Evolutionary conservation across 2,113 vertebrate species (phyloP).

Genomic region (Phycodurus eques): DNA sequence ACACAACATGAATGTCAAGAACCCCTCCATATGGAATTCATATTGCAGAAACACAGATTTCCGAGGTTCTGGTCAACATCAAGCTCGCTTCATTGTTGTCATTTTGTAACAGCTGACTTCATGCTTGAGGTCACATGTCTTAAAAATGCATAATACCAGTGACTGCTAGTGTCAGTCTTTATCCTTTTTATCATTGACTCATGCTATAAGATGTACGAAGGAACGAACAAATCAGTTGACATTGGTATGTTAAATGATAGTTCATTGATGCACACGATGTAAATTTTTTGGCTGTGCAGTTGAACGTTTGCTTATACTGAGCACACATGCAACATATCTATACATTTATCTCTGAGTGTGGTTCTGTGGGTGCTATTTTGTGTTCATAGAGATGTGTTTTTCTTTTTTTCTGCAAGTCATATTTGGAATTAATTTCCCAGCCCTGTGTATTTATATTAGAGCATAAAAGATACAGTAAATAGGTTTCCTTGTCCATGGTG

Average conservation of each 20-base stretch:
- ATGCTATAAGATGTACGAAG: not conserved
- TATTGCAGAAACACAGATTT: conserved; percentile 14
- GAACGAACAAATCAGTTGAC: not conserved
- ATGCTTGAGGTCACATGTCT: conserved; percentile 11
- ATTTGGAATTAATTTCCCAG: conserved; percentile 6
- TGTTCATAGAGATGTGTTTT: conserved; percentile 35
- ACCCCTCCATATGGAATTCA: conserved; percentile 20
- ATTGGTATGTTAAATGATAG: not conserved
- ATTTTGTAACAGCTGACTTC: conserved; percentile 5
- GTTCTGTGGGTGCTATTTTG: conserved; percentile 22
- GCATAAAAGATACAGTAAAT: conserved; percentile 44
- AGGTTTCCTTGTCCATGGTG: conserved; percentile 54
- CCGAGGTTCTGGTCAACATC: conserved; percentile 13
- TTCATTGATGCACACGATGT: too few relatives aligned
- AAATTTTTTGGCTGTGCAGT: not conserved
- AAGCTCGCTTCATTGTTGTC: conserved; percentile 12
- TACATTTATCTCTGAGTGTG: conserved; percentile 3
- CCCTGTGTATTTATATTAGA: conserved; percentile 27
- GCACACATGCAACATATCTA: not conserved
- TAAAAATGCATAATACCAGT: not conserved
- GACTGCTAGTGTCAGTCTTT: too few relatives aligned
- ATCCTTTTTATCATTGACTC: not conserved
- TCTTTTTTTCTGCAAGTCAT: not conserved
- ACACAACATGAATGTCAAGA: conserved; percentile 34
- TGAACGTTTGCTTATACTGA: not conserved